Evolutionary conservation across 2,888 invertebrate species (phyloP), one percentile per base, ranked within the genome.

Genomic region (Acleris cristana): DNA sequence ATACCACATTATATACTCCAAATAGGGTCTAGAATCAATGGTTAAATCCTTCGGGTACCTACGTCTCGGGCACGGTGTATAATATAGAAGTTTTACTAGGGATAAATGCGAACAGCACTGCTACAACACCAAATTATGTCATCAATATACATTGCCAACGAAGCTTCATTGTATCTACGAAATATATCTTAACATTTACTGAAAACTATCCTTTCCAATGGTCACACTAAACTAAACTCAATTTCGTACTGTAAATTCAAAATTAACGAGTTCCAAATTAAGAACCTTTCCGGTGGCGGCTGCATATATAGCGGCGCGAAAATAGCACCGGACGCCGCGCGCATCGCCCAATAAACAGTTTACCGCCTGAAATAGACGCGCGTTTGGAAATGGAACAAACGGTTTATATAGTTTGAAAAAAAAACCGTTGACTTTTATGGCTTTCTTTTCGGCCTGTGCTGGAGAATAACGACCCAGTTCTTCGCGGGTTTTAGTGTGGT

Each of bases 291-390:
- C 86, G 84, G 85, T 79, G 86, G 84, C 77, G 80, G 83, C 86
- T 87, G 86, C 56, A 60, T 83, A 85, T 88, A 82, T 87, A 88
- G 88, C 77, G 76, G 78, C 74, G 73, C 83, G 80, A 76, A 88
- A 89, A 89, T 89, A 90, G 87, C 82, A 72, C 75, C 80, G 83
- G 80, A 77, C 80, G 82, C 80, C 83, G 82, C 83, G 82, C 83
- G 85, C 84, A 75, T 78, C 77, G 77, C 78, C 72, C 77, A 79
- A 82, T 83, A 84, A 85, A 87, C 86, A 83, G 81, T 84, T 84
- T 82, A 81, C 79, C 75, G 73, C 79, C 83, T 77, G 76, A 87
- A 88, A 88, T 88, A 87, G 86, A 80, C 71, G 69, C 75, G 72
- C 82, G 82, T 79, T 82, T 84, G 83, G 81, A 88, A 82, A 81